Percentiles rank a stretch among this genome's conserved stretches.
Conservation (phyloP, 1,140 invertebrate genomes). For the Micrasema minimum region DNA sequence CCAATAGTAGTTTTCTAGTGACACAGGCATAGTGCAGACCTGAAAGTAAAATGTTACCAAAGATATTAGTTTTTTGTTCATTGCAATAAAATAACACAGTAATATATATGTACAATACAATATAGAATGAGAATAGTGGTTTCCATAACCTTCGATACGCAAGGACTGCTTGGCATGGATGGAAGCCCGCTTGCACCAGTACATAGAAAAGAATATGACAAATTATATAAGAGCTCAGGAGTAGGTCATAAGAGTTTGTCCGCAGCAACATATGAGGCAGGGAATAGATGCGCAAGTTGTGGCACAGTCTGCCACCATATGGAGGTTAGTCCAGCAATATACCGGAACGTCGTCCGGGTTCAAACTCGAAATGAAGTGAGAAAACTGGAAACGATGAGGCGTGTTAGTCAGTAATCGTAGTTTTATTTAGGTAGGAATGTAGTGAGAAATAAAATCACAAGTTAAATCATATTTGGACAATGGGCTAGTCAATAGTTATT, state of each 20-base stretch:
- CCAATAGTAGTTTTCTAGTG: slow-evolving; percentile 95
- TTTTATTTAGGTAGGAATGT: too few species aligned
- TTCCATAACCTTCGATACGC: slow-evolving; percentile 81
- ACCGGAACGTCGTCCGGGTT: slow-evolving; percentile 92
- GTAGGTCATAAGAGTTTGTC: slow-evolving; percentile 95
- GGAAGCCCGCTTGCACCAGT: slow-evolving; percentile 92
- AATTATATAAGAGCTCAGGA: too few species aligned
- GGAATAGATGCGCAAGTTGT: slow-evolving; percentile 92
- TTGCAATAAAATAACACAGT: too few species aligned
- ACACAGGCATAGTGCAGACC: slow-evolving; percentile 91
- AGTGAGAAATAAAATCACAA: too few species aligned
- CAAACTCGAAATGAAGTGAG: slow-evolving; percentile 94
- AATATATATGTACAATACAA: too few species aligned
- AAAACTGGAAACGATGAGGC: slow-evolving; percentile 84
- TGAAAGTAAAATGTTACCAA: slow-evolving; percentile 57
- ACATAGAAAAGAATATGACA: too few species aligned
- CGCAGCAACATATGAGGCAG: slow-evolving; percentile 90
- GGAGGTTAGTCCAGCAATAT: slow-evolving; percentile 90
- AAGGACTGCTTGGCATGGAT: slow-evolving; percentile 95
- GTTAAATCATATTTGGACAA: too few species aligned
- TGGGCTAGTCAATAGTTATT: too few species aligned
- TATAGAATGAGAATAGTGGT: too few species aligned
- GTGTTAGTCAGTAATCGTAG: too few species aligned
- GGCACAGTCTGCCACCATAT: slow-evolving; percentile 91
- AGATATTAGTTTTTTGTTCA: neutral